phyloP scores from a whole-genome alignment of 2,797 vertebrate species.

The Neosilurus hyrtlii region DNA sequence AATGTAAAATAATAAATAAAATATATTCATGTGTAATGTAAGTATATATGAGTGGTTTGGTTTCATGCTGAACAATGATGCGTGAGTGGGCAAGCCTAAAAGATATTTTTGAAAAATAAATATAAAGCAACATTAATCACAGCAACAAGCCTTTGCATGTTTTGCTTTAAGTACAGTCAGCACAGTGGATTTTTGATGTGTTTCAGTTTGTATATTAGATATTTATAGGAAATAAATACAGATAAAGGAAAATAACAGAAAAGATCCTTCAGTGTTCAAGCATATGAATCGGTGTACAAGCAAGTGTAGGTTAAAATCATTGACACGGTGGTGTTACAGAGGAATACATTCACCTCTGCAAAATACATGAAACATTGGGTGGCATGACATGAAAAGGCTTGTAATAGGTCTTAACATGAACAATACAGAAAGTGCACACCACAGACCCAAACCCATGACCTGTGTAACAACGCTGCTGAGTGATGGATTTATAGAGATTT shows the following conservation, averaged over 20 bases:
- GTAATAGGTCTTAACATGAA: constrained; percentile 20
- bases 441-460: not conserved
- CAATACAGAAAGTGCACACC: constrained; percentile 22
- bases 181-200: constrained; percentile 6
- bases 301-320: not conserved
- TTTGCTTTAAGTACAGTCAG: not conserved
- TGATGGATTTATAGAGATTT: not conserved
- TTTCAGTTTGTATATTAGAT: constrained; percentile 4
- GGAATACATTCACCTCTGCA: not conserved
- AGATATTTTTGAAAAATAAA: not conserved
- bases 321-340: not conserved
- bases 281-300: not conserved
- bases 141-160: constrained; percentile 37
- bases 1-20: not conserved
- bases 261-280: not conserved
- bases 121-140: not conserved
- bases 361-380: not conserved
- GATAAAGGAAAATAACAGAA: constrained; percentile 2
- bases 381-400: constrained; percentile 33
- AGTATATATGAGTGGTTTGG: not conserved
- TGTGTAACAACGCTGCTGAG: not conserved
- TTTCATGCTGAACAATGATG: not conserved
- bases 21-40: not conserved
- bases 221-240: not conserved
- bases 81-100: constrained; percentile 9